phyloP scores from a whole-genome alignment of 2,888 invertebrate species.

The Rhyacophila evoluta region DNA sequence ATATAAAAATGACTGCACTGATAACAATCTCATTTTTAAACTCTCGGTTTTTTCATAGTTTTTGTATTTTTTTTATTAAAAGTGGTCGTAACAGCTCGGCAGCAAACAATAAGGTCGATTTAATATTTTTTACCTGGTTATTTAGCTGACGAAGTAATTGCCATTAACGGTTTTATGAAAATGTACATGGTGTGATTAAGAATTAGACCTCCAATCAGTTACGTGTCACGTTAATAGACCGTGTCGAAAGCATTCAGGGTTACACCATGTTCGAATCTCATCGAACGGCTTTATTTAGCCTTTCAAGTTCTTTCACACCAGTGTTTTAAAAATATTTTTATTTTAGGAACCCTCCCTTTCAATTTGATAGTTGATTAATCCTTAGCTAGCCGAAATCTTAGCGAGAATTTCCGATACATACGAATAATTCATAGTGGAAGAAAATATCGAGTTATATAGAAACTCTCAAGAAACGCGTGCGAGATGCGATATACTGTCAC shows the following conservation, averaged over 20 bases:
- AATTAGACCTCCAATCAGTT: constrained; percentile 37
- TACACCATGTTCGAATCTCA: constrained; percentile 9
- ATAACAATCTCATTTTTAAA: background rate
- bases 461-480: no score
- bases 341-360: background rate
- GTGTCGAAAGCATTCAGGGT: constrained; percentile 49
- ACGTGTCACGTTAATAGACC: constrained; percentile 48
- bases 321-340: background rate
- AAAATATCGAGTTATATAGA: no score
- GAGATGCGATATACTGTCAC: no score
- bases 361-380: background rate
- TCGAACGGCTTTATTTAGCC: background rate
- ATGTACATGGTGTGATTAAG: background rate
- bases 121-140: background rate
- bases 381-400: background rate
- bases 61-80: background rate
- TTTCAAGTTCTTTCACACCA: constrained; percentile 9
- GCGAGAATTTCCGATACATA: no score
- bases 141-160: background rate
- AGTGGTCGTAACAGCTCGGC: background rate
- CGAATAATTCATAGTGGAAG: no score
- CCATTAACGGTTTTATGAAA: background rate
- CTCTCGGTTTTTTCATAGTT: background rate
- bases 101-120: background rate
- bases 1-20: background rate